Evolutionary conservation across 2,797 vertebrate species (phyloP).

Genomic region (Linurgus olivaceus): DNA sequence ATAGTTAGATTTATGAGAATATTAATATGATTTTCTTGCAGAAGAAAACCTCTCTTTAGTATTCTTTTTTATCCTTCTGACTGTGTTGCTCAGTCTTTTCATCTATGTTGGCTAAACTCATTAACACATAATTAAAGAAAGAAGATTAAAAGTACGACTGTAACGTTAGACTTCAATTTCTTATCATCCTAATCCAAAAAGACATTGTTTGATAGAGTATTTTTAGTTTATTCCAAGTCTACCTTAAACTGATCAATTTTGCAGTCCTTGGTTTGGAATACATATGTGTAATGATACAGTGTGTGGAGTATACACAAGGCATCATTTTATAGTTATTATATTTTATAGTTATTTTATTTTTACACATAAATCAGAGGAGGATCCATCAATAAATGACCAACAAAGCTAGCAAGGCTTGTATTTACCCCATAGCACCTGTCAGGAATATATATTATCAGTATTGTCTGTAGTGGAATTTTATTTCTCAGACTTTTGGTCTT

Average conservation of each 20-base stretch:
- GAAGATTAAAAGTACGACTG: background rate
- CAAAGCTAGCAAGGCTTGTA: background rate
- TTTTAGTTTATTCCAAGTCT: background rate
- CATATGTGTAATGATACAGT: rapidly evolving
- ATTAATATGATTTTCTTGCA: background rate
- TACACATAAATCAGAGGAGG: background rate
- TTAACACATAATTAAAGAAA: background rate
- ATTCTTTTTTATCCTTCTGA: background rate
- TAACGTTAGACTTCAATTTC: background rate
- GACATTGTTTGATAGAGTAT: background rate
- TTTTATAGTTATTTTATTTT: background rate
- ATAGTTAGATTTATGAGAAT: background rate
- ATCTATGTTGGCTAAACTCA: background rate
- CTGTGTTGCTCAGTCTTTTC: background rate
- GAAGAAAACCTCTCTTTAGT: background rate
- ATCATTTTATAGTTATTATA: background rate
- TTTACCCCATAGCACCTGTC: background rate
- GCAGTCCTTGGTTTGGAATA: background rate
- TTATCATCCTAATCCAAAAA: background rate
- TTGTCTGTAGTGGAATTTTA: background rate
- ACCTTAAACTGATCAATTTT: background rate
- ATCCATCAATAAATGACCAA: background rate
- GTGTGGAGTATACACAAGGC: background rate
- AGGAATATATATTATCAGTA: background rate
- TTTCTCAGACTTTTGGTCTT: background rate